phyloP scores from a whole-genome alignment of 2,888 invertebrate genomes.

The Leucoma salicis region DNA sequence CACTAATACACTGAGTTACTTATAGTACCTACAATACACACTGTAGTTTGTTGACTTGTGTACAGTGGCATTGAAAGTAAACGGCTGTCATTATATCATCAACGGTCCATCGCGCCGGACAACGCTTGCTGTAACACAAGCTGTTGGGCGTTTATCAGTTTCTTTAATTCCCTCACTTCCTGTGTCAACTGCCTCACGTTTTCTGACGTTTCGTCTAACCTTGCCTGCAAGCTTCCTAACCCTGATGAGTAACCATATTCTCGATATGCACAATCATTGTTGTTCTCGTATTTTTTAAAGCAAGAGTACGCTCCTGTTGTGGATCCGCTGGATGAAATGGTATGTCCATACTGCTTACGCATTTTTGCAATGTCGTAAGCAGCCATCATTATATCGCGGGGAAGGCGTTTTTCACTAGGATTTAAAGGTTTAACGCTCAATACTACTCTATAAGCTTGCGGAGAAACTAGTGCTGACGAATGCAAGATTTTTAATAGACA shows the following conservation, averaged over 20 bases:
- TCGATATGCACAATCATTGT: conserved; percentile 74
- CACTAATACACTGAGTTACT: conserved; percentile 49
- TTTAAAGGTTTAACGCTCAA: conserved; percentile 91
- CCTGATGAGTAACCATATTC: conserved; percentile 81
- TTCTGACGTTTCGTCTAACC: conserved; percentile 86
- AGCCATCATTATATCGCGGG: conserved; percentile 89
- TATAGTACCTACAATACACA: conserved; percentile 46
- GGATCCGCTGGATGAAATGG: conserved; percentile 85
- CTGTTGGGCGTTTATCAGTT: conserved; percentile 76
- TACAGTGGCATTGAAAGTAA: conserved; percentile 78
- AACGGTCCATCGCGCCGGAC: conserved; percentile 70
- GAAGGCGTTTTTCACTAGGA: conserved; percentile 90
- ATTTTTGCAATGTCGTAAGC: conserved; percentile 91
- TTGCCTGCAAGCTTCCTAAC: conserved; percentile 82
- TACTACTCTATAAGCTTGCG: conserved; percentile 91
- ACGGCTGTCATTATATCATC: conserved; percentile 74
- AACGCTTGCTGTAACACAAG: conserved; percentile 75
- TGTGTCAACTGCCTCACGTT: conserved; percentile 85
- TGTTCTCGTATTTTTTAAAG: conserved; percentile 86
- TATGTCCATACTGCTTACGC: conserved; percentile 86
- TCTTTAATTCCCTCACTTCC: conserved; percentile 87
- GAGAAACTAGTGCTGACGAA: conserved; percentile 90
- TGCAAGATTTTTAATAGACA: conserved; percentile 88
- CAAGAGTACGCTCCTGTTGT: conserved; percentile 84
- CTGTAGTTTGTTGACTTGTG: conserved; percentile 75